A percentile compares a stretch with the other conserved stretches of the same genome.
Evolutionary conservation across 1,140 invertebrate species (phyloP).

Genomic region (Atta cephalotes): DNA sequence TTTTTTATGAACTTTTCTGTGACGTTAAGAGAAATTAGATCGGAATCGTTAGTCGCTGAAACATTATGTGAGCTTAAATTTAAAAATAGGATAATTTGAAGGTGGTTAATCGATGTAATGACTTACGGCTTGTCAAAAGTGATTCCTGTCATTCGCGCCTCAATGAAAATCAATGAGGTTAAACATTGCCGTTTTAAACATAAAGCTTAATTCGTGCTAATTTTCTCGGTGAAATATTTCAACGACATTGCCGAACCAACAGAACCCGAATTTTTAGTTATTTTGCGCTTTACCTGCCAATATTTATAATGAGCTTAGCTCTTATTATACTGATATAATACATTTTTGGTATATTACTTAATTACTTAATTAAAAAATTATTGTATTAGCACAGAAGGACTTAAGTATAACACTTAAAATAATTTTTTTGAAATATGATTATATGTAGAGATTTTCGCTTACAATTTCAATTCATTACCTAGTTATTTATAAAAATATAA

Average conservation of each 20-base stretch:
- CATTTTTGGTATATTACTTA: not conserved
- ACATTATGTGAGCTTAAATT: conserved; percentile 26
- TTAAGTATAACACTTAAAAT: not conserved
- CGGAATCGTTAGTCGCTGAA: conserved; percentile 3
- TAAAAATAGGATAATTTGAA: conserved; percentile 46
- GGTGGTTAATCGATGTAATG: conserved; percentile 32
- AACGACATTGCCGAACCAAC: conserved; percentile 9
- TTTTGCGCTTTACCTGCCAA: conserved; percentile 3
- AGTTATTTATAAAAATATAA: not conserved
- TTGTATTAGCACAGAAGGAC: not conserved
- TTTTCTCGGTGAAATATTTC: conserved; percentile 50
- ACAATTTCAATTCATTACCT: not conserved
- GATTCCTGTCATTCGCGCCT: conserved; percentile 9
- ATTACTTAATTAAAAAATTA: not conserved
- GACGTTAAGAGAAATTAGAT: not conserved
- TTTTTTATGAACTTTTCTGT: conserved; percentile 15
- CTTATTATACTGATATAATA: conserved; percentile 1
- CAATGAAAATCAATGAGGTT: conserved; percentile 56
- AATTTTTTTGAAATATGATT: not conserved
- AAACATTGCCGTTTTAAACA: conserved; percentile 29
- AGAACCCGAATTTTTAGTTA: conserved; percentile 44
- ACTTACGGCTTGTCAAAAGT: conserved; percentile 44
- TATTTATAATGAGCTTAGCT: conserved; percentile 27
- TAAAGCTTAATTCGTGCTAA: conserved; percentile 56
- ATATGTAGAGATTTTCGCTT: not conserved